Percentiles rank a stretch among this genome's conserved stretches.
Conservation (phyloP, 2,888 invertebrate genomes). For the Stramonita haemastoma region DNA sequence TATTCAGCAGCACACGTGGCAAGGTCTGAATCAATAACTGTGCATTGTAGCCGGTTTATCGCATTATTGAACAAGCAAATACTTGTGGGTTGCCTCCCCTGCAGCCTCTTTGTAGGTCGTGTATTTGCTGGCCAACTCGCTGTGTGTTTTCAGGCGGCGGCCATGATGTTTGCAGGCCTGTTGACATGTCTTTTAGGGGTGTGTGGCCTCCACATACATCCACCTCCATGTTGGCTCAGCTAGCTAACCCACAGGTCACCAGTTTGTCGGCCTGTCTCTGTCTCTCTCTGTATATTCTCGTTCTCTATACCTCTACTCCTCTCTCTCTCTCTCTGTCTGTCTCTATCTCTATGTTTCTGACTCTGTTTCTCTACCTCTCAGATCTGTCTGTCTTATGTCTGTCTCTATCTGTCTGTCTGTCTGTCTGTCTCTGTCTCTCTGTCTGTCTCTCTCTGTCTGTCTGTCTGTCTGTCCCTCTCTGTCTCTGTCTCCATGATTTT, state of each 20-base stretch:
- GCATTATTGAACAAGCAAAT: too few species aligned
- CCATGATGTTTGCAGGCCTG: too few species aligned
- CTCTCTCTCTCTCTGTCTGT: not conserved
- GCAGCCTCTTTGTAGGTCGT: too few species aligned
- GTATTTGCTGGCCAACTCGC: too few species aligned
- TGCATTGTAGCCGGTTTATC: too few species aligned
- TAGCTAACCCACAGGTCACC: not conserved
- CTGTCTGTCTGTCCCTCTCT: not conserved
- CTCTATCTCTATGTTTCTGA: not conserved
- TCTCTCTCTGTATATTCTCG: not conserved
- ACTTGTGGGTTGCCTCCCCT: too few species aligned
- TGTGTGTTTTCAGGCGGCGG: too few species aligned
- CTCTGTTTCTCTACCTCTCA: not conserved
- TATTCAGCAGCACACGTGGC: too few species aligned
- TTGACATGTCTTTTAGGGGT: too few species aligned
- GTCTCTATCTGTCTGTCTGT: not conserved
- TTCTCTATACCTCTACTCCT: not conserved
- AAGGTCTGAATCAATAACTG: too few species aligned
- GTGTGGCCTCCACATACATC: too few species aligned
- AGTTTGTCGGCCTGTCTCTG: not conserved
- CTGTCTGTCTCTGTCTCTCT: not conserved
- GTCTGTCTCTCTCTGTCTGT: not conserved
- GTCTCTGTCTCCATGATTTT: not conserved
- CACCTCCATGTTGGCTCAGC: not conserved
- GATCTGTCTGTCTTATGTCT: not conserved